Evolutionary conservation across 2,888 invertebrate genomes (phyloP), one percentile per base, ranked within the genome.

Genomic region (Rhaphigaster nebulosa): DNA sequence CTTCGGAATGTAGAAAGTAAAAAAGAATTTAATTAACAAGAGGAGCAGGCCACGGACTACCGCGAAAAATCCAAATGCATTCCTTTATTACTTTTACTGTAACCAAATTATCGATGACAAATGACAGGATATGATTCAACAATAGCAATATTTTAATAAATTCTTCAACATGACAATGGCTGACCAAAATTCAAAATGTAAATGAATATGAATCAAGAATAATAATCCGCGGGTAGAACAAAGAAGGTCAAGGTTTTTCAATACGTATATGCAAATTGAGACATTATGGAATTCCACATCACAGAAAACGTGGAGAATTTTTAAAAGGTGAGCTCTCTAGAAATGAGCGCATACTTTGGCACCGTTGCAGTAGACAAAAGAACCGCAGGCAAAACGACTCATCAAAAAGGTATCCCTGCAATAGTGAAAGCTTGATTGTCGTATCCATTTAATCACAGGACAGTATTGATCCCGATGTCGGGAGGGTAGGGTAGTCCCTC

Each of bases 371-470:
- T n/a, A n/a, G 45, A 23, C 54, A 54, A 54, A 54, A 54, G 20
- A 5, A 54, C 54, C 54, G 23, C 54, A 54, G 34, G 18, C 34
- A 38, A 29, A 38, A 38, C 34, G 1, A 18, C 8, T 23, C 70
- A n/a, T 26, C 38, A 76, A 76, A 20, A 29, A 65, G 65, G 15
- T 65, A 76, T 76, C 38, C 34, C 34, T 1, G 38, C 70, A 38
- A 76, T 38, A 20, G 70, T 76, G 34, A 76, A 38, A 38, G 34
- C 70, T 76, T 76, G 70, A 76, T 76, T 76, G 38, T 20, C 70
- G 34, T 76, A 38, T 76, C 65, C 65, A 65, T 65, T 65, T 65
- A 76, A 76, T 76, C 70, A 76, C 34, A 76, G 70, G 8, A 76
- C 34, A 20, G 70, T 76, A 76, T 76, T 76, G 70, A 76, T 76